Percentiles rank a stretch among this genome's conserved stretches.
phyloP scores from a whole-genome alignment of 2,113 vertebrate species.

The Isurus oxyrinchus region DNA sequence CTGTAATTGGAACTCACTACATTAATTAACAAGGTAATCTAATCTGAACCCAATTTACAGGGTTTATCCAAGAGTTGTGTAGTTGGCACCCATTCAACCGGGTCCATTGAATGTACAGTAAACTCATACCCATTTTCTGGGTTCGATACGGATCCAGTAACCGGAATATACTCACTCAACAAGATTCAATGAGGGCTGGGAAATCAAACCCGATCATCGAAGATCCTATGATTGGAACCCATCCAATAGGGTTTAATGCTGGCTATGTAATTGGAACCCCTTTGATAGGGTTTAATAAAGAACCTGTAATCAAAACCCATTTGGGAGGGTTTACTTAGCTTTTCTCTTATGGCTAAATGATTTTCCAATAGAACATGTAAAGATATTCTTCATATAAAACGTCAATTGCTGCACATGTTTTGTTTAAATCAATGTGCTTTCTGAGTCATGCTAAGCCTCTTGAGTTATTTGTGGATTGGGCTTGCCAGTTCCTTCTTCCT shows the following conservation, averaged over 20 bases:
- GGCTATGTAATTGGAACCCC: not conserved
- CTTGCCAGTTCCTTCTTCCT: conserved; percentile 7
- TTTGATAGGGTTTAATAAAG: not conserved
- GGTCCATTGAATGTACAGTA: not conserved
- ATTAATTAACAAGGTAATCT: conserved; percentile 28
- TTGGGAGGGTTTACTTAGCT: not conserved
- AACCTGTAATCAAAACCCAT: not conserved
- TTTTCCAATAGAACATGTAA: conserved; percentile 28
- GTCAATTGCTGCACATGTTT: conserved; percentile 16
- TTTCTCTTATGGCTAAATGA: conserved; percentile 21
- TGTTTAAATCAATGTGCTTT: conserved; percentile 24
- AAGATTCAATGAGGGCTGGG: not conserved
- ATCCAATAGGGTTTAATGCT: not conserved
- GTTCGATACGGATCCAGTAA: not conserved
- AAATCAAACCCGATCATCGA: not conserved
- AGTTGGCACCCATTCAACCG: conserved; percentile 45
- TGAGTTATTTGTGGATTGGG: not conserved
- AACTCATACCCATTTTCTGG: not conserved
- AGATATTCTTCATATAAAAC: conserved; percentile 35
- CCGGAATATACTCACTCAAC: not conserved
- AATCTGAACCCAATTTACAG: not conserved
- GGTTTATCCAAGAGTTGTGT: conserved; percentile 40
- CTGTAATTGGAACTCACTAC: conserved; percentile 48
- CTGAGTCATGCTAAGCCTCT: conserved; percentile 23
- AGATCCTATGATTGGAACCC: not conserved